These are phyloP conservation scores for Aphelinus atriplicis DNA, from an alignment of 1,140 invertebrate species.

Conservation along the genomic window DNA sequence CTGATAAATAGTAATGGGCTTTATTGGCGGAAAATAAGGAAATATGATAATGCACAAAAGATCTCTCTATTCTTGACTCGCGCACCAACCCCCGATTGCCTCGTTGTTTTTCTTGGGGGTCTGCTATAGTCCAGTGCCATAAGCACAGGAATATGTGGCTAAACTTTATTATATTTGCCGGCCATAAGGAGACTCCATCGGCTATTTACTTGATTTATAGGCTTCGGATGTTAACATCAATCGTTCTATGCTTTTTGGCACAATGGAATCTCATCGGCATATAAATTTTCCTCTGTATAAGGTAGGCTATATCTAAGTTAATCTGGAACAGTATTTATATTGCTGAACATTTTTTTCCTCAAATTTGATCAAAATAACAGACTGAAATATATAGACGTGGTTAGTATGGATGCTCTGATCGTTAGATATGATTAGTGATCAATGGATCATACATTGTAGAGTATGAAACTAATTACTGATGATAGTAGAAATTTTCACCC, in stretches of 20 bases:
- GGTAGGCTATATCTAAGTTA: too few species aligned
- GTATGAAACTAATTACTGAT: too few species aligned
- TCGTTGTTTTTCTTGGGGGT: constrained; percentile 58
- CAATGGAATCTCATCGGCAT: constrained; percentile 18
- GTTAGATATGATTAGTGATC: too few species aligned
- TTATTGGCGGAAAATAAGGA: constrained; percentile 67
- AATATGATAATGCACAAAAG: constrained; percentile 57
- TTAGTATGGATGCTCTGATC: too few species aligned
- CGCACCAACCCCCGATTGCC: constrained; percentile 39
- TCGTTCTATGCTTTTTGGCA: constrained; percentile 39
- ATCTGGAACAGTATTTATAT: too few species aligned
- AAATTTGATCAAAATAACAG: background rate
- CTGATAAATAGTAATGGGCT: constrained; percentile 67
- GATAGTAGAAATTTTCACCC: too few species aligned
- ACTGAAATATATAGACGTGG: too few species aligned
- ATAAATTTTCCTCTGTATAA: too few species aligned
- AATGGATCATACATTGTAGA: too few species aligned
- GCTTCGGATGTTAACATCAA: constrained; percentile 50
- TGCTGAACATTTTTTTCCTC: background rate
- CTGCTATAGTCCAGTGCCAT: constrained; percentile 49
- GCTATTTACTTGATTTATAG: constrained; percentile 62
- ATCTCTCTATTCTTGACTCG: constrained; percentile 52
- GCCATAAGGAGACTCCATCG: constrained; percentile 64
- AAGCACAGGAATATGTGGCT: constrained; percentile 62
- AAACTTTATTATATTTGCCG: constrained; percentile 65